Conservation (phyloP, 2,888 invertebrate species). For the Aspidapion aeneum region DNA sequence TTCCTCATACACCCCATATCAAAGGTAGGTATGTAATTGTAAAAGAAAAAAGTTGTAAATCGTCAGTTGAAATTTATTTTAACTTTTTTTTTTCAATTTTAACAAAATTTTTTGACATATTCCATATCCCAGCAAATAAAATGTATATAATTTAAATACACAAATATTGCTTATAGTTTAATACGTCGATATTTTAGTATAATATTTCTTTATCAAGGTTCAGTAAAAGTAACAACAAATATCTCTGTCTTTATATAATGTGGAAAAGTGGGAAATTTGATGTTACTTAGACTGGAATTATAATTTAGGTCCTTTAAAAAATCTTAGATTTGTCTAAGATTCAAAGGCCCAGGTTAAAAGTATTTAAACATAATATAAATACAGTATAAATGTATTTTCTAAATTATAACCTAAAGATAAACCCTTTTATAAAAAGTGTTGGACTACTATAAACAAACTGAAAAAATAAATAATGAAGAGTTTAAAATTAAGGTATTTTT, state of each 20-base stretch:
- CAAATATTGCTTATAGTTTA: neutral
- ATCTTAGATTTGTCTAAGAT: neutral
- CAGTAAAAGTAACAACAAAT: no score
- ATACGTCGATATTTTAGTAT: neutral
- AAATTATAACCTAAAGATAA: no score
- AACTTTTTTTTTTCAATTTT: neutral
- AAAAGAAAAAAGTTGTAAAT: no score
- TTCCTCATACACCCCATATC: no score
- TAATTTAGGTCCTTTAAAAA: neutral
- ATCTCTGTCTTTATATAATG: no score
- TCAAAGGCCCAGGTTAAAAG: neutral
- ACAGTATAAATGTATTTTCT: neutral
- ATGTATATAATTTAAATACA: neutral
- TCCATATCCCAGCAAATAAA: neutral
- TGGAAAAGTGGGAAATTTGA: no score
- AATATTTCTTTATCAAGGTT: neutral
- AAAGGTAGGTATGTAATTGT: no score
- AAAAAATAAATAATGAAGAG: neutral
- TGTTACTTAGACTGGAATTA: no score
- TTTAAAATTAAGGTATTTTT: neutral
- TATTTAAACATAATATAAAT: neutral
- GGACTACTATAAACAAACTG: neutral
- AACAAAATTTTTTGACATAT: neutral
- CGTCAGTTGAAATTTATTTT: neutral
- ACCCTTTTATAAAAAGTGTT: no score